Percentiles rank a stretch among this genome's conserved stretches.
phyloP scores from a whole-genome alignment of 2,888 invertebrate species.

The Thera britannica region DNA sequence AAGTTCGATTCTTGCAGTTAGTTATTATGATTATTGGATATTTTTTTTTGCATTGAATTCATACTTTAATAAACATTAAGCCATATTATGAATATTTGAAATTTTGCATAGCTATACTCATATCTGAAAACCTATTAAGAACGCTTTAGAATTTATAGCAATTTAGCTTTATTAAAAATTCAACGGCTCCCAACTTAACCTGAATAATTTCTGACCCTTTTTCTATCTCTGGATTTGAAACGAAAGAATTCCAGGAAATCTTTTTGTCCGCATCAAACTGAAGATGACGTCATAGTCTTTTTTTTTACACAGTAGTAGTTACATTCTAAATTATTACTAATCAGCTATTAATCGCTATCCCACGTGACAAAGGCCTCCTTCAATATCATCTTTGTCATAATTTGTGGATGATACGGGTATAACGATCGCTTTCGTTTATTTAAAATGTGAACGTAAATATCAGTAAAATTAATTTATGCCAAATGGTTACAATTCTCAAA shows the following conservation, averaged over 20 bases:
- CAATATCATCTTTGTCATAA: no score
- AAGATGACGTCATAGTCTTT: constrained; percentile 64
- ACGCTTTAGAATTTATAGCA: constrained; percentile 48
- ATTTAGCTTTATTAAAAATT: constrained; percentile 60
- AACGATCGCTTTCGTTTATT: no score
- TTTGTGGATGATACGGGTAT: no score
- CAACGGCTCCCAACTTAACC: constrained; percentile 52
- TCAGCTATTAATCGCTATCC: constrained; percentile 22
- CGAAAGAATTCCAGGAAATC: constrained; percentile 61
- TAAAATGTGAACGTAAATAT: no score
- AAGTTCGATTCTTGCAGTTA: not conserved
- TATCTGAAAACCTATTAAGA: constrained; percentile 11
- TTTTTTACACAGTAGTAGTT: constrained; percentile 66
- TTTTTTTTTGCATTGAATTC: not conserved
- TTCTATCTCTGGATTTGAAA: constrained; percentile 52
- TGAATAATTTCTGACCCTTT: constrained; percentile 59
- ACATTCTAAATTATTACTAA: constrained; percentile 72
- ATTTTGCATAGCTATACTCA: constrained; percentile 2
- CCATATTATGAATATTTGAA: not conserved
- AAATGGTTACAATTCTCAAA: no score
- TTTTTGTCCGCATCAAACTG: constrained; percentile 67
- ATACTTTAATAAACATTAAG: no score
- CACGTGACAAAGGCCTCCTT: no score
- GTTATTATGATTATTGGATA: not conserved
- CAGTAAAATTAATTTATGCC: no score